phyloP scores from a whole-genome alignment of 2,113 vertebrate genomes.

The Plectropomus leopardus region DNA sequence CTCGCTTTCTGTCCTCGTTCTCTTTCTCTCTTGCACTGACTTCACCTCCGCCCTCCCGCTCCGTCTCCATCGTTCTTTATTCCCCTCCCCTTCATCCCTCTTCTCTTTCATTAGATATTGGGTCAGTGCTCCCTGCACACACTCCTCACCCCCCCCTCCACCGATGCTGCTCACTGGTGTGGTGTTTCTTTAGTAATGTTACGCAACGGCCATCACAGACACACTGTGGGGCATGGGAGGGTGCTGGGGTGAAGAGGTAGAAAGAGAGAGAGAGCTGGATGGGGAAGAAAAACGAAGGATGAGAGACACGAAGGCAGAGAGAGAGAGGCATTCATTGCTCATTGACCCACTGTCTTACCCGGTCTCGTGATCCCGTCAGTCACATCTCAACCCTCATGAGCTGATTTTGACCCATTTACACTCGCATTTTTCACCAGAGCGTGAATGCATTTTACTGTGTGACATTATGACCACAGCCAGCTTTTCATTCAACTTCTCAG shows the following conservation, averaged over 20 bases:
- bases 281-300: slow-evolving; percentile 9
- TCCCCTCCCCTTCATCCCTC: slow-evolving; percentile 37
- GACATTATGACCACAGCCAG: slow-evolving; percentile 28
- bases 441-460: slow-evolving; percentile 28
- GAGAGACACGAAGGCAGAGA: neutral
- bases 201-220: slow-evolving; percentile 68
- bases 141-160: slow-evolving; percentile 17
- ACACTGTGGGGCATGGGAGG: slow-evolving; percentile 42
- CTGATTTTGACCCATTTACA: slow-evolving; percentile 59
- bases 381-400: slow-evolving; percentile 37
- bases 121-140: slow-evolving; percentile 62
- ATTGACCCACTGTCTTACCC: slow-evolving; percentile 54
- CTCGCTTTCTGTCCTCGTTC: slow-evolving; percentile 17
- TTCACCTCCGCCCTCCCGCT: slow-evolving; percentile 31
- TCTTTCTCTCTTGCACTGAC: slow-evolving; percentile 6
- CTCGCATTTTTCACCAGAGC: slow-evolving; percentile 4
- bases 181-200: slow-evolving; percentile 72
- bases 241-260: neutral
- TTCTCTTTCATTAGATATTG: slow-evolving; percentile 68
- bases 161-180: slow-evolving; percentile 48
- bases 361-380: slow-evolving; percentile 24
- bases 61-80: slow-evolving; percentile 9
- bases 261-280: neutral
- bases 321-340: slow-evolving; percentile 45
- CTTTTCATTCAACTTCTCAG: slow-evolving; percentile 12